Percentiles rank a stretch among this genome's conserved stretches.
Evolutionary conservation across 2,888 invertebrate genomes (phyloP).

Genomic region (Conops quadrifasciatus): DNA sequence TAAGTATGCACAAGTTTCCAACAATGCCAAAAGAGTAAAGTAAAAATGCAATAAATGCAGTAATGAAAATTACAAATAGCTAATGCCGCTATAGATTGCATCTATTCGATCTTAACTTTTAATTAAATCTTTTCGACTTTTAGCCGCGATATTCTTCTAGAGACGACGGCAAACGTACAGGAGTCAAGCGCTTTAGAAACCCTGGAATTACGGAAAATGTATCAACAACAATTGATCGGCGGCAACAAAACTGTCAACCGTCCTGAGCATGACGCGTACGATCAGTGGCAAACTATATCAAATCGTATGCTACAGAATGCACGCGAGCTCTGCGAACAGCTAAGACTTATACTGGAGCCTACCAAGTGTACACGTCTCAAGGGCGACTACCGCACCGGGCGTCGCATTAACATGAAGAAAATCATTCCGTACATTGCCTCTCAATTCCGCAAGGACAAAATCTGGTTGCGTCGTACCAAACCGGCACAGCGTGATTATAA

Average conservation of each 20-base stretch:
- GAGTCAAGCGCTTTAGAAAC: slow-evolving; percentile 55
- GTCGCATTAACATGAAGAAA: slow-evolving; percentile 95
- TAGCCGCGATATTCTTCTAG: slow-evolving; percentile 59
- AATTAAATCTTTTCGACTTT: slow-evolving; percentile 14
- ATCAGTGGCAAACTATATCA: slow-evolving; percentile 62
- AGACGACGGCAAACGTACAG: slow-evolving; percentile 51
- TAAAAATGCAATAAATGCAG: no score
- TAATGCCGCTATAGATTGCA: no score
- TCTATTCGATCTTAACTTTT: background rate
- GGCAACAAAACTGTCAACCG: slow-evolving; percentile 51
- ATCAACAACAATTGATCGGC: slow-evolving; percentile 57
- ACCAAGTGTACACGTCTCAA: slow-evolving; percentile 89
- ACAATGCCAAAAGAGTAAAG: background rate
- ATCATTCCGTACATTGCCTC: slow-evolving; percentile 99
- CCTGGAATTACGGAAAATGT: slow-evolving; percentile 58
- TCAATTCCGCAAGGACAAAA: slow-evolving; percentile 98
- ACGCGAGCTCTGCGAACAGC: slow-evolving; percentile 89
- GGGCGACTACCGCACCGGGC: slow-evolving; percentile 97
- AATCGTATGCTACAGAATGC: slow-evolving; percentile 70
- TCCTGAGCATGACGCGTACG: slow-evolving; percentile 58
- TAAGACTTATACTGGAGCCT: slow-evolving; percentile 94
- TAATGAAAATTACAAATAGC: no score
- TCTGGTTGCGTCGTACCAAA: slow-evolving; percentile 95
- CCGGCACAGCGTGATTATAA: slow-evolving; percentile 96
- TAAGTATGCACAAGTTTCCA: slow-evolving; percentile 56